A percentile compares a stretch with the other conserved stretches of the same genome.
Conservation (phyloP, 2,888 invertebrate species). For the Platycnemis pennipes region DNA sequence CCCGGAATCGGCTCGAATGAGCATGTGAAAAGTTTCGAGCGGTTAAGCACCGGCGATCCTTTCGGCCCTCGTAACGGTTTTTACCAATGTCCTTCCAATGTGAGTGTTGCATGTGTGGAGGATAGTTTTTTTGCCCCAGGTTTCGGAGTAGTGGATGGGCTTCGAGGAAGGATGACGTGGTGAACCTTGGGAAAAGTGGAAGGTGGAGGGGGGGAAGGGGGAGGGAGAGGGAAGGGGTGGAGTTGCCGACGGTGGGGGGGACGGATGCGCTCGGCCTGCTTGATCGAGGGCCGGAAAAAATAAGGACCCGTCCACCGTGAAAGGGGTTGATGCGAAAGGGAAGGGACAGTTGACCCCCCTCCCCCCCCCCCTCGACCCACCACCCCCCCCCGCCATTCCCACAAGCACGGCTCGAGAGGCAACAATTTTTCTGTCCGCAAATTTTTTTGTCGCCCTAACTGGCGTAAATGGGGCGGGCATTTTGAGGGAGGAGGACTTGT, state of each 20-base stretch:
- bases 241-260: no score
- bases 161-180: no score
- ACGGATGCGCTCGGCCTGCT: neutral
- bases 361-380: neutral
- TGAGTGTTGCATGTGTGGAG: neutral
- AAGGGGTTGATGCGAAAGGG: slow-evolving; percentile 34
- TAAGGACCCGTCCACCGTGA: neutral
- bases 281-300: neutral
- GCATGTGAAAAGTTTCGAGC: no score
- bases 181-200: neutral
- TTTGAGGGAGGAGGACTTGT: neutral
- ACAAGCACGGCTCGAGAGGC: neutral
- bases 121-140: neutral
- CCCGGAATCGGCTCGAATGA: no score
- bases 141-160: neutral
- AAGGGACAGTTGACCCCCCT: neutral
- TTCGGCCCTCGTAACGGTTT: neutral
- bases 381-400: neutral
- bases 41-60: neutral
- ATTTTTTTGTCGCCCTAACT: neutral
- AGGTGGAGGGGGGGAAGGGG: neutral
- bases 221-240: neutral
- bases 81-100: neutral
- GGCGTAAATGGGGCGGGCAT: neutral
- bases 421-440: neutral